Conservation (phyloP, 2,113 vertebrate species). For the Larimichthys crocea region DNA sequence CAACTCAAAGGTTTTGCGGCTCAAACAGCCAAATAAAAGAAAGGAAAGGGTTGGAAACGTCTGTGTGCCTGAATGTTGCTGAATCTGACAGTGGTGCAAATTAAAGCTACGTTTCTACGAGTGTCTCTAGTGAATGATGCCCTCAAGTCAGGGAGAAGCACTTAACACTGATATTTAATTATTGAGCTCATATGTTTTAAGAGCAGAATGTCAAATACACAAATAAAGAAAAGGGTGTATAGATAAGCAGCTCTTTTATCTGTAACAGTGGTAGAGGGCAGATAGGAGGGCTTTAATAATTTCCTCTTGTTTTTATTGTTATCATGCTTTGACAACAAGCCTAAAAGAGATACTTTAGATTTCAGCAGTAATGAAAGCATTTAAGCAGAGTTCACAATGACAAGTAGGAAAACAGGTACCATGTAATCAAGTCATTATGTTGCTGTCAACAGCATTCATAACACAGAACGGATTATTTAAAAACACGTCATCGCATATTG, state of each 20-base stretch:
- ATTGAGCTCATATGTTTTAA: slow-evolving; percentile 18
- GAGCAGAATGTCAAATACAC: slow-evolving; percentile 25
- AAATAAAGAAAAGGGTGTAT: not conserved
- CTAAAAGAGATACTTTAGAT: not conserved
- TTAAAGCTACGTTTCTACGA: slow-evolving; percentile 25
- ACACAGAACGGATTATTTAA: not conserved
- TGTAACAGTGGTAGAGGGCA: not conserved
- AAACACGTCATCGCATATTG: not conserved
- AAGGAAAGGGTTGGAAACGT: not conserved
- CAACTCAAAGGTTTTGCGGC: not conserved
- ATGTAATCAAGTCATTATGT: not conserved
- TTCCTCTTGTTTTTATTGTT: not conserved
- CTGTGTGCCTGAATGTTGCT: not conserved
- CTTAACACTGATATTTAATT: slow-evolving; percentile 40
- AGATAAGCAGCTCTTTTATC: slow-evolving; percentile 15
- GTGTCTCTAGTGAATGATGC: slow-evolving; percentile 22
- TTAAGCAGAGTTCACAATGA: not conserved
- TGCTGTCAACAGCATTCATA: slow-evolving; percentile 1
- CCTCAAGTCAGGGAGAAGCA: slow-evolving; percentile 52
- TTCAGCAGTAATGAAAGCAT: slow-evolving; percentile 12
- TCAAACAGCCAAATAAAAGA: not conserved
- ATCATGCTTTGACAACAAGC: not conserved
- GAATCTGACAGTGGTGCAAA: slow-evolving; percentile 10
- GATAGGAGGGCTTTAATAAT: slow-evolving; percentile 18
- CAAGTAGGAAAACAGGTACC: not conserved